These are phyloP conservation scores for Oligia latruncula DNA, from an alignment of 2,888 invertebrate genomes.

Conservation along the genomic window DNA sequence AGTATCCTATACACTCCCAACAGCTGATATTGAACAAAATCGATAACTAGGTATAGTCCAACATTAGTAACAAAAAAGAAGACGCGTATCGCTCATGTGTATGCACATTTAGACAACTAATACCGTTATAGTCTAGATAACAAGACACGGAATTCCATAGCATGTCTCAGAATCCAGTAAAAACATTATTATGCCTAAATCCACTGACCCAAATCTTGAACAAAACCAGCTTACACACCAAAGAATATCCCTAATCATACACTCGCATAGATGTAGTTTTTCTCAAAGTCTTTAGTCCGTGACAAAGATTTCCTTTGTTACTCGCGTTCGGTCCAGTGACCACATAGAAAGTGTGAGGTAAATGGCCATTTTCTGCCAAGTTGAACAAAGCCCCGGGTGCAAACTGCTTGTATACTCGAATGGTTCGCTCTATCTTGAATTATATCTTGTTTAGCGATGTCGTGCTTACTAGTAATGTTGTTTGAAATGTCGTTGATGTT, in stretches of 20 bases:
- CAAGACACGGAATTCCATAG: neutral
- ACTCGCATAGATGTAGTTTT: slow-evolving; percentile 51
- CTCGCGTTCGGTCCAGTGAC: slow-evolving; percentile 44
- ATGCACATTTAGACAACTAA: neutral
- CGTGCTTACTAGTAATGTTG: slow-evolving; percentile 20
- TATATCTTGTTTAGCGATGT: slow-evolving; percentile 44
- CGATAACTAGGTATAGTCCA: neutral
- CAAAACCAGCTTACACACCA: slow-evolving; percentile 27
- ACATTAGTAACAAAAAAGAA: neutral
- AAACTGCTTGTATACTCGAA: slow-evolving; percentile 58
- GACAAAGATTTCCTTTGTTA: slow-evolving; percentile 59
- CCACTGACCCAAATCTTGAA: slow-evolving; percentile 45
- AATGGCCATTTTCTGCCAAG: slow-evolving; percentile 68
- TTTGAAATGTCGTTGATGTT: neutral
- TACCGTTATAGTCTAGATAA: neutral
- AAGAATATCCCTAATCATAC: slow-evolving; percentile 48
- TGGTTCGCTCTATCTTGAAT: slow-evolving; percentile 23
- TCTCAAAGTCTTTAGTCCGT: slow-evolving; percentile 48
- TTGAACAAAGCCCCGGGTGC: slow-evolving; percentile 66
- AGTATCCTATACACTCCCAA: neutral
- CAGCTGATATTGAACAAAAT: neutral
- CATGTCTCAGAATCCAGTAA: neutral
- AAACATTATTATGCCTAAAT: slow-evolving; percentile 29
- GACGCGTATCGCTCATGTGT: no score
- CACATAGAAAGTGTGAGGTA: slow-evolving; percentile 62